phyloP scores from a whole-genome alignment of 2,888 invertebrate species.

The Perithous albicinctus region DNA sequence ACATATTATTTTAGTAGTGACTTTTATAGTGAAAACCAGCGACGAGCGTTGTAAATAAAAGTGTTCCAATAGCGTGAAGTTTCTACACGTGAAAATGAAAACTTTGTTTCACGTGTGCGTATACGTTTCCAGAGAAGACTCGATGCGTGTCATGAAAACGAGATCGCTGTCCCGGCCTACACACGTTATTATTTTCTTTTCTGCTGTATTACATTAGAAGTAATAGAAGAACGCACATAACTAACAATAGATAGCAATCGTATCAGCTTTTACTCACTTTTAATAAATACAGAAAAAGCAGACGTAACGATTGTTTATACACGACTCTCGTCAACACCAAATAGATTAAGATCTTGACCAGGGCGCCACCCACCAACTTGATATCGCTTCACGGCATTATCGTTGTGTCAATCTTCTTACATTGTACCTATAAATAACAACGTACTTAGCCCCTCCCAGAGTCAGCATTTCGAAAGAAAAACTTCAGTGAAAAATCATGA shows the following conservation, averaged over 20 bases:
- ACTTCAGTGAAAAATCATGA: too few species aligned
- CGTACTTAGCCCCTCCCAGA: not conserved
- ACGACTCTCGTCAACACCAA: not conserved
- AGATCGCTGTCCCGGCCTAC: not conserved
- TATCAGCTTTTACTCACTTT: slow-evolving; percentile 10
- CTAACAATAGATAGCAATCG: slow-evolving; percentile 15
- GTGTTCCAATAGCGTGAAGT: not conserved
- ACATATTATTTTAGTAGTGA: not conserved
- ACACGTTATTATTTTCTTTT: slow-evolving; percentile 16
- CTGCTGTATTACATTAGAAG: not conserved
- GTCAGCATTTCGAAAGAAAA: not conserved
- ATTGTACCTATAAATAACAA: not conserved
- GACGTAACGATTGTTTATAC: not conserved
- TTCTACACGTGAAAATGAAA: not conserved
- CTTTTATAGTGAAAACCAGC: not conserved
- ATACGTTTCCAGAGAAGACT: not conserved
- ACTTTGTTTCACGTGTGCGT: not conserved
- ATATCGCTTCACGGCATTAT: not conserved
- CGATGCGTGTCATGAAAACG: slow-evolving; percentile 22
- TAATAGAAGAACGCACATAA: not conserved
- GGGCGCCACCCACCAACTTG: not conserved
- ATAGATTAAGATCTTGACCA: not conserved
- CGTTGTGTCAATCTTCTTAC: not conserved
- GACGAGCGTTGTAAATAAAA: not conserved
- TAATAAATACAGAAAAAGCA: slow-evolving; percentile 8